These are phyloP conservation scores for Synergus japonicus DNA, from an alignment of 2,888 invertebrate genomes.

Conservation along the genomic window DNA sequence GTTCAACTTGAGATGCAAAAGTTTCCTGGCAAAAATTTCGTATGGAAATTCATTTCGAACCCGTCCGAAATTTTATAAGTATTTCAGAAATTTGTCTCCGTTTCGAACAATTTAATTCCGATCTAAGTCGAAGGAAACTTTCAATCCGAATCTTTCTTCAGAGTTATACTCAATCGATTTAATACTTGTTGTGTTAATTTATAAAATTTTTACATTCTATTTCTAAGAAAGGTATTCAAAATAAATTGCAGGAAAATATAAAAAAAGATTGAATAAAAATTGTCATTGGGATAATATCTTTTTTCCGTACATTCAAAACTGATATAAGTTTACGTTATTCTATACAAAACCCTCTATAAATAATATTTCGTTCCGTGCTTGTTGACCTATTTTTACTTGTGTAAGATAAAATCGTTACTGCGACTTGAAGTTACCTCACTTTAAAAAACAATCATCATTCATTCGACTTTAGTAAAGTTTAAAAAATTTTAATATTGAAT, in stretches of 20 bases:
- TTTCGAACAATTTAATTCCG: no score
- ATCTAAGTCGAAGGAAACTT: no score
- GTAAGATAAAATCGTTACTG: slow-evolving; percentile 36
- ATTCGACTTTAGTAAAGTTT: neutral
- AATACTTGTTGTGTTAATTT: no score
- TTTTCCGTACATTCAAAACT: neutral
- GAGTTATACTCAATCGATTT: neutral
- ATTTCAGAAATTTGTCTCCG: no score
- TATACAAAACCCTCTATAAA: neutral
- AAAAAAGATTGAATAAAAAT: no score
- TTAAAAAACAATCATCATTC: slow-evolving; percentile 23
- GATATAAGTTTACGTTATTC: neutral
- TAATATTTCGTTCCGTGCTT: neutral
- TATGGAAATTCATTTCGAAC: no score
- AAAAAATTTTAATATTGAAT: no score
- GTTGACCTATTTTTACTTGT: slow-evolving; percentile 14
- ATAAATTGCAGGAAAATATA: no score
- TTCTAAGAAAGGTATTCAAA: no score
- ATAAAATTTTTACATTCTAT: no score
- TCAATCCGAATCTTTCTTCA: no score
- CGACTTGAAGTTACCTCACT: slow-evolving; percentile 1
- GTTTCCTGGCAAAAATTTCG: neutral
- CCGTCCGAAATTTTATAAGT: no score
- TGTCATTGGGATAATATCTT: neutral
- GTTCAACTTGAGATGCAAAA: neutral